Conservation (phyloP, 2,888 invertebrate genomes). For the Mallateleia sp. region DNA sequence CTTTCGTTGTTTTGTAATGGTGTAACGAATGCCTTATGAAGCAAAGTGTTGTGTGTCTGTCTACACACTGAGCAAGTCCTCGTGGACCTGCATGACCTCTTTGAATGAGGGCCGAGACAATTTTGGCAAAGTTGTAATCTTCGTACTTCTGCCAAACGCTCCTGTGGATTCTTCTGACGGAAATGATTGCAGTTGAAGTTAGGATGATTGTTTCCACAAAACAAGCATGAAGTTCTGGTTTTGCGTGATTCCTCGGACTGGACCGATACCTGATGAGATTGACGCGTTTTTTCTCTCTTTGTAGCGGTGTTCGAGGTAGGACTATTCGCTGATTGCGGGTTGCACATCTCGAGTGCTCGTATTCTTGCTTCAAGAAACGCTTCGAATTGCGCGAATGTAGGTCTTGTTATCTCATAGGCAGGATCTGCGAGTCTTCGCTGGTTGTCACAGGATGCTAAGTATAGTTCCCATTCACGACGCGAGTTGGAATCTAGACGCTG, state of each 20-base stretch:
- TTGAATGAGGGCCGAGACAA: conserved; percentile 19
- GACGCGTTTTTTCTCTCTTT: neutral
- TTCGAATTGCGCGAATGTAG: conserved; percentile 10
- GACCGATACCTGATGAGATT: neutral
- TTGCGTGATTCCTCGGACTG: too few relatives aligned
- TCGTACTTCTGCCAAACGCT: neutral
- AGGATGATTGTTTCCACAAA: neutral
- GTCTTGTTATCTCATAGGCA: neutral
- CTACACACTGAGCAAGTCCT: neutral
- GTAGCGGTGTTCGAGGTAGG: neutral
- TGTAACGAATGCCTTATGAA: neutral
- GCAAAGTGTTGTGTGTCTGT: conserved; percentile 10
- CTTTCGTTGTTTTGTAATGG: too few relatives aligned
- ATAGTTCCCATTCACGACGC: conserved; percentile 18
- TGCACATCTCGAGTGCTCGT: conserved; percentile 31
- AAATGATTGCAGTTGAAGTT: neutral
- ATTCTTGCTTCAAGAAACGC: conserved; percentile 14
- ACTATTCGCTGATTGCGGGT: neutral
- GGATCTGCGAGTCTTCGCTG: neutral
- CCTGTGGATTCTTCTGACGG: neutral
- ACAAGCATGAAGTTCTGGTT: neutral
- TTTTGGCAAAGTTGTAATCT: conserved; percentile 10
- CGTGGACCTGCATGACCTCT: neutral
- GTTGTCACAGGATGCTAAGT: neutral
- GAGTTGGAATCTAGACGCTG: neutral